Conservation (phyloP, 2,797 vertebrate species). For the Eulemur coronatus region DNA sequence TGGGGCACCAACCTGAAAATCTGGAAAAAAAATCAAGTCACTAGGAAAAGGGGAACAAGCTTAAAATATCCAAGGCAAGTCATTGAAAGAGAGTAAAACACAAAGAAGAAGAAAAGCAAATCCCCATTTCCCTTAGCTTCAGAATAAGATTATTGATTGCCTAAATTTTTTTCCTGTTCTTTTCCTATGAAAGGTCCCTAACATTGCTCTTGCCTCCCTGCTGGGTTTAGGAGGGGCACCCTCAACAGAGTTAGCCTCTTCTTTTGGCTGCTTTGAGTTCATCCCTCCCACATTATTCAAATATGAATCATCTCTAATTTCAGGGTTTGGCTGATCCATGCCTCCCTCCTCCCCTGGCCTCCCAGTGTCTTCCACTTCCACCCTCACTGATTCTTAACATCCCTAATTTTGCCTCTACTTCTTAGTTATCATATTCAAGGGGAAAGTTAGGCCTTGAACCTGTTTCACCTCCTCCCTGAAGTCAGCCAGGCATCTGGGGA, state of each 20-base stretch:
- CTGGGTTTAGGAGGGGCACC: constrained; percentile 59
- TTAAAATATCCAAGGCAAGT: constrained; percentile 29
- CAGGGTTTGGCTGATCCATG: constrained; percentile 61
- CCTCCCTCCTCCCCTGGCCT: constrained; percentile 59
- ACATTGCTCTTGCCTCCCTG: constrained; percentile 49
- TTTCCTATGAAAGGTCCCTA: constrained; percentile 38
- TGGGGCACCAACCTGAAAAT: neutral
- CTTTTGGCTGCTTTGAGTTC: constrained; percentile 81
- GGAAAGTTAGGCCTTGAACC: neutral
- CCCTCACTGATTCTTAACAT: neutral
- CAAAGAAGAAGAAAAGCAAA: neutral
- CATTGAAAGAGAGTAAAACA: constrained; percentile 13
- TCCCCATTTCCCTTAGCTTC: neutral
- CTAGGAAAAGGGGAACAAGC: neutral
- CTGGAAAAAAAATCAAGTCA: neutral
- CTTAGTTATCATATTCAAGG: neutral
- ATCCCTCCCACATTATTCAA: constrained; percentile 79
- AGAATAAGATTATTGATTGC: neutral
- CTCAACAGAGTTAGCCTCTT: constrained; percentile 77
- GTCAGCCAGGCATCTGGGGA: neutral
- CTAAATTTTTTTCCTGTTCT: neutral
- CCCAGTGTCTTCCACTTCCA: constrained; percentile 41
- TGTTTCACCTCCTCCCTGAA: neutral
- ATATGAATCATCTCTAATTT: constrained; percentile 75
- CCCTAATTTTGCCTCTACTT: constrained; percentile 18